phyloP scores from a whole-genome alignment of 2,888 invertebrate species.

The Macaria liturata region DNA sequence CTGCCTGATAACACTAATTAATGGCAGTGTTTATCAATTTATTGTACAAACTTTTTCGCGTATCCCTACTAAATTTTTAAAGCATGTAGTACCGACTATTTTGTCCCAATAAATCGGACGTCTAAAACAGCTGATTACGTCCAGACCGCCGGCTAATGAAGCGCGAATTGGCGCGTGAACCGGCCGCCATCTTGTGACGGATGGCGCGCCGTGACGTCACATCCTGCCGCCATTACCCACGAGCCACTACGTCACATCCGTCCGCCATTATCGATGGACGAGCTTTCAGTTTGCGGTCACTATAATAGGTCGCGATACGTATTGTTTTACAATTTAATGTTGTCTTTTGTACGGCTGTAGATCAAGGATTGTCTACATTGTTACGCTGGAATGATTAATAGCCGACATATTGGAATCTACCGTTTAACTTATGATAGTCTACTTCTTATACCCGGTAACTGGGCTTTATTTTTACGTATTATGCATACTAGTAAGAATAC shows the following conservation, averaged over 20 bases:
- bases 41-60: too few relatives aligned
- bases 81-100: not conserved
- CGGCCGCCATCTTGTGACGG: slow-evolving; percentile 61
- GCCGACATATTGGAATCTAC: too few relatives aligned
- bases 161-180: slow-evolving; percentile 60
- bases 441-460: too few relatives aligned
- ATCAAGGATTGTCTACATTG: too few relatives aligned
- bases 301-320: not conserved
- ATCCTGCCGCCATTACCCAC: slow-evolving; percentile 48
- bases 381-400: too few relatives aligned
- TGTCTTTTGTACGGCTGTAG: not conserved
- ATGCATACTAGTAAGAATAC: too few relatives aligned
- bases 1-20: too few relatives aligned
- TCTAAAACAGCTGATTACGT: slow-evolving; percentile 14
- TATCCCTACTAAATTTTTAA: too few relatives aligned
- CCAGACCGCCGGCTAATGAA: slow-evolving; percentile 38
- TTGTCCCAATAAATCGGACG: not conserved
- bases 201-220: slow-evolving; percentile 54
- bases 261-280: slow-evolving; percentile 33
- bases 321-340: not conserved
- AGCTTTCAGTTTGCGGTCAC: slow-evolving; percentile 25
- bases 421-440: too few relatives aligned
- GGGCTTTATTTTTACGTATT: too few relatives aligned
- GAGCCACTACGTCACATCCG: slow-evolving; percentile 55
- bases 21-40: too few relatives aligned